A percentile compares a stretch with the other conserved stretches of the same genome.
These are phyloP conservation scores for Rhagoletis pomonella DNA, from an alignment of 1,140 invertebrate species.

Conservation along the genomic window DNA sequence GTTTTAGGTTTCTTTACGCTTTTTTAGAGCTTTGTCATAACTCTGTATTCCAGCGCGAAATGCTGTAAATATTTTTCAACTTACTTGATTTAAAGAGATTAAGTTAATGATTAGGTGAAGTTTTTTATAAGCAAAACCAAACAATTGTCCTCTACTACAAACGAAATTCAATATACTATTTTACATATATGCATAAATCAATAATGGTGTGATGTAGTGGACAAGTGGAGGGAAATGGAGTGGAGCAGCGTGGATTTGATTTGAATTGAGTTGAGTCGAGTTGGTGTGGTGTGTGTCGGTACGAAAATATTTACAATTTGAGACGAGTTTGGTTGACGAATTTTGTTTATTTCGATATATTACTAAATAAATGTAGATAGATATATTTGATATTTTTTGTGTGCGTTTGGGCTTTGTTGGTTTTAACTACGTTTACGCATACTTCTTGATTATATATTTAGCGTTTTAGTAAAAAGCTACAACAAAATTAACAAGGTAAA, in stretches of 20 bases:
- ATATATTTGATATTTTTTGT: constrained; percentile 31
- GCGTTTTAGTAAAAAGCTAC: constrained; percentile 45
- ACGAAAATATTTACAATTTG: constrained; percentile 54
- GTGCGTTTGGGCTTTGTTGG: constrained; percentile 9
- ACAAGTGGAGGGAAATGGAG: neutral
- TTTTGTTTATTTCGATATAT: constrained; percentile 44
- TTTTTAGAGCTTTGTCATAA: no score
- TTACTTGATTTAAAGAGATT: no score
- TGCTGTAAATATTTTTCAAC: no score
- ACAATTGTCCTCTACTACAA: neutral
- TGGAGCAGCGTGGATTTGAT: constrained; percentile 4
- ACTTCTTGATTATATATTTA: constrained; percentile 36
- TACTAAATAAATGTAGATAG: constrained; percentile 40
- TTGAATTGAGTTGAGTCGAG: constrained; percentile 35
- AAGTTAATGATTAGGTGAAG: neutral
- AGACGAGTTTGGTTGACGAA: constrained; percentile 45
- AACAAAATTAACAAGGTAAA: constrained; percentile 44
- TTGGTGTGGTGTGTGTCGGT: constrained; percentile 25
- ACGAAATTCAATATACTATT: neutral
- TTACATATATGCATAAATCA: neutral
- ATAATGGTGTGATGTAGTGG: neutral
- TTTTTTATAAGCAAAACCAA: neutral
- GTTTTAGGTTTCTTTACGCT: no score
- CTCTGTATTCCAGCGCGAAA: no score
- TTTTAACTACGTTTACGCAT: constrained; percentile 44